Conservation (phyloP, 2,797 vertebrate species). For the Sebastes kiyomatsui region DNA sequence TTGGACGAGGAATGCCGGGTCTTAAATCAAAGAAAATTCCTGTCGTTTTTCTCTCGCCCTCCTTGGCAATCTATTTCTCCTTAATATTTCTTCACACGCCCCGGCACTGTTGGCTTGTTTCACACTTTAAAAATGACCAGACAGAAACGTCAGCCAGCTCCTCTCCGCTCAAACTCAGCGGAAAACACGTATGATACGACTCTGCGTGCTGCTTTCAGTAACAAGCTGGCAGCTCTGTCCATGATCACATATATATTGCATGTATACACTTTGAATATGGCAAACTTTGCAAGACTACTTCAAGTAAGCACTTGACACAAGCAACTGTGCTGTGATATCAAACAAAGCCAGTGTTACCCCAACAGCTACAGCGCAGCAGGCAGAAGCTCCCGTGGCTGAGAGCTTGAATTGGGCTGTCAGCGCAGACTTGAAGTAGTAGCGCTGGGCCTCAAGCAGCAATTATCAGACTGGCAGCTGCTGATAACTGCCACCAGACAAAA, state of each 20-base stretch:
- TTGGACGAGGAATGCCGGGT: conserved; percentile 66
- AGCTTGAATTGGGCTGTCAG: conserved; percentile 76
- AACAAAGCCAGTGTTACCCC: conserved; percentile 58
- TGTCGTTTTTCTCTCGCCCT: conserved; percentile 67
- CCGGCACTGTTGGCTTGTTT: conserved; percentile 58
- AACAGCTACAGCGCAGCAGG: conserved; percentile 54
- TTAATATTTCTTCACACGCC: conserved; percentile 58
- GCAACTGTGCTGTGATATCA: conserved; percentile 55
- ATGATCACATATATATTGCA: not conserved
- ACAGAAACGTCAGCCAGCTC: conserved; percentile 17
- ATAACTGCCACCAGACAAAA: conserved; percentile 81
- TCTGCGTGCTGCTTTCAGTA: not conserved
- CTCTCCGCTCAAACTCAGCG: not conserved
- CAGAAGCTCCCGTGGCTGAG: conserved; percentile 47
- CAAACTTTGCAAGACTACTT: conserved; percentile 25
- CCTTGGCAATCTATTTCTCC: conserved; percentile 68
- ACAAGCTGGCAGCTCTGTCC: not conserved
- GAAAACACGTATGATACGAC: conserved; percentile 16
- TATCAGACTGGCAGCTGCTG: conserved; percentile 81
- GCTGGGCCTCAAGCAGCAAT: conserved; percentile 73
- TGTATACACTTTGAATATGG: conserved; percentile 2
- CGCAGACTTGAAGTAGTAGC: conserved; percentile 67
- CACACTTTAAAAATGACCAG: conserved; percentile 60
- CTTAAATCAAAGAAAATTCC: conserved; percentile 82
- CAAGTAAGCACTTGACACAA: conserved; percentile 42